Evolutionary conservation across 2,888 invertebrate species (phyloP).

Genomic region (Saturnia pavonia): DNA sequence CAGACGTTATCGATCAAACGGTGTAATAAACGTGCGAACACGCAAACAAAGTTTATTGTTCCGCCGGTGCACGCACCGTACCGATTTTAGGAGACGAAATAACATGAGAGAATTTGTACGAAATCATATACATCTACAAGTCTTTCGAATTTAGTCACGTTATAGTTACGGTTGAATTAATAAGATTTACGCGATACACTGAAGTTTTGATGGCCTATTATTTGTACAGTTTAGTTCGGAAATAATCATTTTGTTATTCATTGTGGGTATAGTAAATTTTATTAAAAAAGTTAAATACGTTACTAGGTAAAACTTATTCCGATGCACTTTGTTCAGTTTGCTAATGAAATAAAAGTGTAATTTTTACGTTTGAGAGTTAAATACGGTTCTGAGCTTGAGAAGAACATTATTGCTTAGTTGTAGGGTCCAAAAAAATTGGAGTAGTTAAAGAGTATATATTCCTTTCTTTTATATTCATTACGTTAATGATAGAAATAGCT

Average conservation of each 20-base stretch:
- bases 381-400: too few species aligned
- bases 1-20: slow-evolving; percentile 40
- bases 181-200: slow-evolving; percentile 13
- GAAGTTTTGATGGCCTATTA: slow-evolving; percentile 8
- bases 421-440: too few species aligned
- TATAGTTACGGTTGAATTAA: background rate
- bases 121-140: background rate
- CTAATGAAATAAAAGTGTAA: too few species aligned
- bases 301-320: background rate
- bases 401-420: too few species aligned
- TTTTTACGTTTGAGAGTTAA: too few species aligned
- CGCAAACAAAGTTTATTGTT: slow-evolving; percentile 36
- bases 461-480: too few species aligned
- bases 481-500: too few species aligned
- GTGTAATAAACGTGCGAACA: slow-evolving; percentile 32
- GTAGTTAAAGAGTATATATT: too few species aligned
- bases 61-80: slow-evolving; percentile 5
- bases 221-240: slow-evolving; percentile 9
- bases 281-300: background rate
- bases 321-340: too few species aligned
- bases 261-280: background rate
- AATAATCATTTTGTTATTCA: slow-evolving; percentile 3
- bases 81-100: slow-evolving; percentile 5
- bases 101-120: slow-evolving; percentile 1
- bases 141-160: slow-evolving; percentile 5